Conservation (phyloP, 2,113 vertebrate species). For the Poeciliopsis turrubarensis region DNA sequence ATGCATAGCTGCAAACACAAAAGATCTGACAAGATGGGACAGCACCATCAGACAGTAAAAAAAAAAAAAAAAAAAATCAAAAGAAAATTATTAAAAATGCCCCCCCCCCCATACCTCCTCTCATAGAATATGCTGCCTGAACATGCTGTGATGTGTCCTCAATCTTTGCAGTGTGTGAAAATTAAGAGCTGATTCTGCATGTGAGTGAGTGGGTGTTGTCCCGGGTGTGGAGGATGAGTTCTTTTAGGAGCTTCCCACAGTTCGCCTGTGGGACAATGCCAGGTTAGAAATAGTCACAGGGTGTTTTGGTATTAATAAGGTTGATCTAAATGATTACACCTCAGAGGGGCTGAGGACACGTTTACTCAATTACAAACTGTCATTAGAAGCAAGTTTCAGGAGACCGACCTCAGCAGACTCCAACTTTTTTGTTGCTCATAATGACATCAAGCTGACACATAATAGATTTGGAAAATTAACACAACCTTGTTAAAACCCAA, state of each 20-base stretch:
- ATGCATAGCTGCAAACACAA: neutral
- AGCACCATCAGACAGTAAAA: conserved; percentile 8
- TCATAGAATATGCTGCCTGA: neutral
- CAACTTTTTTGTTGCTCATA: neutral
- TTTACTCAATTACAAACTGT: neutral
- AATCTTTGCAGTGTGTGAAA: neutral
- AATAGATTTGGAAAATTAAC: neutral
- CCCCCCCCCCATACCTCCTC: neutral
- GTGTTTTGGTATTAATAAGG: neutral
- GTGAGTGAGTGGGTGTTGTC: conserved; percentile 2
- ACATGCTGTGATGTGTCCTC: neutral
- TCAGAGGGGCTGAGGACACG: neutral
- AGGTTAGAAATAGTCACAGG: conserved; percentile 3
- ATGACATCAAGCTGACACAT: neutral
- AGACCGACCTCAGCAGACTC: neutral
- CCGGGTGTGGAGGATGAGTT: conserved; percentile 40
- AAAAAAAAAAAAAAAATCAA: neutral
- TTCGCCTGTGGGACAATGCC: conserved; percentile 11
- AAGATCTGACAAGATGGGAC: conserved; percentile 34
- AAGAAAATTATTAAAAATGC: conserved; percentile 28
- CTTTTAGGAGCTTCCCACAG: neutral
- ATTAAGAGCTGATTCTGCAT: neutral
- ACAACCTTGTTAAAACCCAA: neutral
- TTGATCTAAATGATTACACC: conserved; percentile 2
- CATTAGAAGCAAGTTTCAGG: neutral